These are phyloP conservation scores for Indicator indicator DNA, from an alignment of 2,113 vertebrate genomes.

Conservation along the genomic window DNA sequence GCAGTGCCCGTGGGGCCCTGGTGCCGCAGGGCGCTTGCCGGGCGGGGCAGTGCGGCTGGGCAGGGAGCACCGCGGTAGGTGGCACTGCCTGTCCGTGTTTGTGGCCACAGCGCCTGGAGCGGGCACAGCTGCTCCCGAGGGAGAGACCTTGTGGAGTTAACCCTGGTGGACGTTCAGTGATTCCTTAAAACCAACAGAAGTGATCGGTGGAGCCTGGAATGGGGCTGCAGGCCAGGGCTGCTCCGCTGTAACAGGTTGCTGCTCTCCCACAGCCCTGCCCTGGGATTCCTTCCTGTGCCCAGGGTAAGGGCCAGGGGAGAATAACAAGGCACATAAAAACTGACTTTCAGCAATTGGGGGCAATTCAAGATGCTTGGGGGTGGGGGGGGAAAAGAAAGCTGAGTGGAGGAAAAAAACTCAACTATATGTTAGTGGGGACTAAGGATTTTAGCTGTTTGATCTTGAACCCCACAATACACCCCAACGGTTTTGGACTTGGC, in stretches of 20 bases:
- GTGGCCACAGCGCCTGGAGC: background rate
- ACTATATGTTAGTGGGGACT: too few species aligned
- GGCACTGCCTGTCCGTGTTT: background rate
- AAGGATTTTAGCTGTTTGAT: too few species aligned
- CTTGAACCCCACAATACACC: too few species aligned
- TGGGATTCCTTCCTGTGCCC: background rate
- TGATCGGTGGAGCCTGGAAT: accelerated
- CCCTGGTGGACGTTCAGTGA: accelerated
- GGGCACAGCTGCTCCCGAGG: background rate
- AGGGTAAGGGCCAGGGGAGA: too few species aligned
- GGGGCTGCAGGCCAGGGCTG: accelerated
- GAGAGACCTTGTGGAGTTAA: too few species aligned
- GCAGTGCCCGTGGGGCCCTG: background rate
- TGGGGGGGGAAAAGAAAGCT: too few species aligned
- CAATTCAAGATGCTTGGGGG: too few species aligned
- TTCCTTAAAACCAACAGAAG: background rate
- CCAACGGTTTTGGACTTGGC: too few species aligned
- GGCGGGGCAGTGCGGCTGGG: background rate
- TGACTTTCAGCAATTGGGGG: too few species aligned
- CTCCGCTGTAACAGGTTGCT: background rate
- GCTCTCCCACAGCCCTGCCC: background rate
- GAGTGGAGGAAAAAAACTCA: too few species aligned
- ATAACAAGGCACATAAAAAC: too few species aligned
- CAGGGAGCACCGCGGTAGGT: background rate
- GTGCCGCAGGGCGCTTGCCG: background rate